phyloP scores from a whole-genome alignment of 2,888 invertebrate species.

The Rambutsinella grinnellia region DNA sequence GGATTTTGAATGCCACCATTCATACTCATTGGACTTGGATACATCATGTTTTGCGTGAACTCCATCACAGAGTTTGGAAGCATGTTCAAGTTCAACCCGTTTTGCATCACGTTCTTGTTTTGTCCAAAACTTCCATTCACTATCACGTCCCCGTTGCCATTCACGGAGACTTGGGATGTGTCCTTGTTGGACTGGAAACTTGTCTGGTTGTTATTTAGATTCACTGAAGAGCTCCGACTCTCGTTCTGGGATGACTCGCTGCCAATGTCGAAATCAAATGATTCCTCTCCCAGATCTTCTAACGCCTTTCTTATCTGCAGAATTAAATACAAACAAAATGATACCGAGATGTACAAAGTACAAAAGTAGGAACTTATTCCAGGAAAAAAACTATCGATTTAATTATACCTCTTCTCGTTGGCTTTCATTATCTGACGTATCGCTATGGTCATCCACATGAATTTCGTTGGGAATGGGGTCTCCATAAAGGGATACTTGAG shows the following conservation, averaged over 20 bases:
- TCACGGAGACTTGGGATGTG: not conserved
- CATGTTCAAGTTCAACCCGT: slow-evolving; percentile 33
- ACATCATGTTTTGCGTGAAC: not conserved
- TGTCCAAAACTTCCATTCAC: slow-evolving; percentile 23
- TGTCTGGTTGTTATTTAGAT: slow-evolving; percentile 22
- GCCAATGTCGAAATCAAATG: slow-evolving; percentile 54
- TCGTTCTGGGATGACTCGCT: slow-evolving; percentile 34
- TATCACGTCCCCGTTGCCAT: not conserved
- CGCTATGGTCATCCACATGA: slow-evolving; percentile 25
- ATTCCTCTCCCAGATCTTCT: slow-evolving; percentile 50
- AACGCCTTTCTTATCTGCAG: slow-evolving; percentile 53
- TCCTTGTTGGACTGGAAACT: slow-evolving; percentile 34
- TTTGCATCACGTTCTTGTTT: slow-evolving; percentile 4
- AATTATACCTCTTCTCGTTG: slow-evolving; percentile 21
- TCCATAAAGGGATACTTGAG: slow-evolving; percentile 33
- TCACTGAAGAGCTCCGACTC: slow-evolving; percentile 29
- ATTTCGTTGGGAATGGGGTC: slow-evolving; percentile 23
- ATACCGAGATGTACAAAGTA: not conserved
- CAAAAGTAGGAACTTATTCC: too few relatives aligned
- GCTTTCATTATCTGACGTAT: slow-evolving; percentile 10
- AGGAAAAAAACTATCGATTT: too few relatives aligned
- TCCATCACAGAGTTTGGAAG: slow-evolving; percentile 33
- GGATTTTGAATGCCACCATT: slow-evolving; percentile 13
- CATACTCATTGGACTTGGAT: slow-evolving; percentile 12
- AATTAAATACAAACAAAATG: not conserved